Evolutionary conservation across 2,113 vertebrate species (phyloP).

Genomic region (Hirundichthys speculiger): DNA sequence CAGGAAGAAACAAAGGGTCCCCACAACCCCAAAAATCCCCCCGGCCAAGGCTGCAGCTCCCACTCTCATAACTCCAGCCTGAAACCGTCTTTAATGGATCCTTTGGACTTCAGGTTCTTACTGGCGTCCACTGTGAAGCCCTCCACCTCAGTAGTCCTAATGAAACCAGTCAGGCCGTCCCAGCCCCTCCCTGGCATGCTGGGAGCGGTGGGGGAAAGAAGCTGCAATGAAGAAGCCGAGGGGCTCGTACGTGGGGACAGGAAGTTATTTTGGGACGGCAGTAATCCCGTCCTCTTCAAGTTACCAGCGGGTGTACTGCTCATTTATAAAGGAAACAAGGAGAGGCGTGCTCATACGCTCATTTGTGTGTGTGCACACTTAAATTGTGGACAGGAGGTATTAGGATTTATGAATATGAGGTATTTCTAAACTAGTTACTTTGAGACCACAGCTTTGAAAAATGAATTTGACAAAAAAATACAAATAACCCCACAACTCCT

Average conservation of each 20-base stretch:
- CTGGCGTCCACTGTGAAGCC: slow-evolving; percentile 24
- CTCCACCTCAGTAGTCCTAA: slow-evolving; percentile 18
- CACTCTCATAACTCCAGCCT: slow-evolving; percentile 81
- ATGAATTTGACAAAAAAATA: slow-evolving; percentile 58
- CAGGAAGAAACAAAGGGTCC: slow-evolving; percentile 84
- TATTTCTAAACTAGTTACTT: slow-evolving; percentile 57
- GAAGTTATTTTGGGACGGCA: slow-evolving; percentile 84
- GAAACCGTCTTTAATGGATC: slow-evolving; percentile 3
- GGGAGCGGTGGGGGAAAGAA: slow-evolving; percentile 23
- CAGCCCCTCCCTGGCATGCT: slow-evolving; percentile 60
- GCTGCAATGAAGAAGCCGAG: slow-evolving; percentile 38
- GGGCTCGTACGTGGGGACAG: slow-evolving; percentile 30
- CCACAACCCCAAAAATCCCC: slow-evolving; percentile 80
- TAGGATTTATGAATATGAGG: slow-evolving; percentile 49
- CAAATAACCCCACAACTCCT: slow-evolving; percentile 45
- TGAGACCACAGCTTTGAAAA: slow-evolving; percentile 56
- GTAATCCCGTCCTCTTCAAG: slow-evolving; percentile 72
- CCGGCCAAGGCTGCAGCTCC: slow-evolving; percentile 79
- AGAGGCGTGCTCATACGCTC: no score
- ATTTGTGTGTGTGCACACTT: slow-evolving; percentile 17
- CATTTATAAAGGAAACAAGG: slow-evolving; percentile 44
- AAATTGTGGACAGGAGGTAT: slow-evolving; percentile 16
- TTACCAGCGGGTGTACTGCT: slow-evolving; percentile 71
- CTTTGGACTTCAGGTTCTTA: slow-evolving; percentile 12
- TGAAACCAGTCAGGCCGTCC: slow-evolving; percentile 22